These are phyloP conservation scores for Scaptodrosophila lebanonensis DNA, from an alignment of 1,140 invertebrate genomes.

Conservation along the genomic window DNA sequence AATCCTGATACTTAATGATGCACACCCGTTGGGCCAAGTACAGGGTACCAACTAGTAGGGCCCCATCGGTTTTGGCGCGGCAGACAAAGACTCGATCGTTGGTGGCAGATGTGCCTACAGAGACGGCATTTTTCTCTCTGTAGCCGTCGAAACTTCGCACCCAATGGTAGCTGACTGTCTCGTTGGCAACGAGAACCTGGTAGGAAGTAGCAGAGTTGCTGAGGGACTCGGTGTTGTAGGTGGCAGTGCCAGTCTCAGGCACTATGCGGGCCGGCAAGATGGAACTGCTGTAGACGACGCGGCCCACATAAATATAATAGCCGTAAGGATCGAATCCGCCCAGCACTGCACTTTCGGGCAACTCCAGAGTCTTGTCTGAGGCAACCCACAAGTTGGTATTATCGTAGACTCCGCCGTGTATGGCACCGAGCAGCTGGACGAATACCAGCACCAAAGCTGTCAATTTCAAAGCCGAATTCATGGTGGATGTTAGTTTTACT, in stretches of 20 bases:
- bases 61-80: conserved; percentile 26
- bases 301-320: conserved; percentile 46
- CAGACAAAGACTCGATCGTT: conserved; percentile 46
- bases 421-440: conserved; percentile 27
- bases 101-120: conserved; percentile 26
- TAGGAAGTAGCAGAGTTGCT: neutral
- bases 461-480: conserved; percentile 18
- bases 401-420: conserved; percentile 30
- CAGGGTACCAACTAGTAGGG: conserved; percentile 37
- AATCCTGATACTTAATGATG: conserved; percentile 22
- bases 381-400: conserved; percentile 30
- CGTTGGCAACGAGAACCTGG: conserved; percentile 33
- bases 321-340: conserved; percentile 37
- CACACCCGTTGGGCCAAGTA: conserved; percentile 4
- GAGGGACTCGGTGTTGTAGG: conserved; percentile 25
- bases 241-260: conserved; percentile 25
- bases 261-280: conserved; percentile 41
- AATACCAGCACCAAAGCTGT: conserved; percentile 13
- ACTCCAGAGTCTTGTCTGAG: conserved; percentile 11
- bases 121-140: conserved; percentile 37
- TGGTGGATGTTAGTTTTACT: conserved; percentile 9
- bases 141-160: conserved; percentile 43
- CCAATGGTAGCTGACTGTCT: conserved; percentile 44
- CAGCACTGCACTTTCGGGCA: conserved; percentile 33
- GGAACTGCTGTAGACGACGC: neutral